phyloP scores from a whole-genome alignment of 2,888 invertebrate species.

The Shargacucullia verbasci region DNA sequence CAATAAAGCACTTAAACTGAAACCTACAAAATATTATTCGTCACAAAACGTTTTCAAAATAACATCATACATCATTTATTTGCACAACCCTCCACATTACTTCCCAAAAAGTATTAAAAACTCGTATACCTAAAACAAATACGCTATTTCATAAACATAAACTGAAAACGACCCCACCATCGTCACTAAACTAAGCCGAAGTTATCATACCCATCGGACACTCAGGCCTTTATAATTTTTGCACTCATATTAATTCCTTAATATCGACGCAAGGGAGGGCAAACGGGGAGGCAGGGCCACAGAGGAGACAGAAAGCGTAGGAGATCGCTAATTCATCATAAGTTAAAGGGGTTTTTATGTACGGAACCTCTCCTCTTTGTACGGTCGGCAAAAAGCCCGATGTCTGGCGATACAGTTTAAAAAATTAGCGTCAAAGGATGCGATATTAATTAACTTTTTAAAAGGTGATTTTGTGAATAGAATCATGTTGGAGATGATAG shows the following conservation, averaged over 20 bases:
- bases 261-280: conserved; percentile 77
- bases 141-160: conserved; percentile 19
- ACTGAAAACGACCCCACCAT: conserved; percentile 8
- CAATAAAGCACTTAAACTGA: too few relatives aligned
- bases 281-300: conserved; percentile 67
- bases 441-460: conserved; percentile 83
- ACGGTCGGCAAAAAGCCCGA: conserved; percentile 79
- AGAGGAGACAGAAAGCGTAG: conserved; percentile 88
- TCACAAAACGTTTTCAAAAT: too few relatives aligned
- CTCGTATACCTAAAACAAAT: conserved; percentile 4
- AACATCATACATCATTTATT: too few relatives aligned
- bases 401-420: conserved; percentile 76
- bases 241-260: conserved; percentile 86
- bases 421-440: conserved; percentile 76
- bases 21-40: too few relatives aligned
- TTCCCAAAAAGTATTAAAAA: conserved; percentile 5
- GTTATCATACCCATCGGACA: conserved; percentile 54
- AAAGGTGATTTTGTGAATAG: conserved; percentile 62
- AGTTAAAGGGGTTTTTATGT: conserved; percentile 89
- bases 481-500: conserved; percentile 30
- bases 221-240: conserved; percentile 76
- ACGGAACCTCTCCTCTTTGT: conserved; percentile 79
- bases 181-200: conserved; percentile 35
- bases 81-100: not conserved
- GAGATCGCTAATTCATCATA: conserved; percentile 90